A percentile compares a stretch with the other conserved stretches of the same genome.
phyloP scores from a whole-genome alignment of 2,113 vertebrate genomes.

The Boulengeromyrus knoepffleri region DNA sequence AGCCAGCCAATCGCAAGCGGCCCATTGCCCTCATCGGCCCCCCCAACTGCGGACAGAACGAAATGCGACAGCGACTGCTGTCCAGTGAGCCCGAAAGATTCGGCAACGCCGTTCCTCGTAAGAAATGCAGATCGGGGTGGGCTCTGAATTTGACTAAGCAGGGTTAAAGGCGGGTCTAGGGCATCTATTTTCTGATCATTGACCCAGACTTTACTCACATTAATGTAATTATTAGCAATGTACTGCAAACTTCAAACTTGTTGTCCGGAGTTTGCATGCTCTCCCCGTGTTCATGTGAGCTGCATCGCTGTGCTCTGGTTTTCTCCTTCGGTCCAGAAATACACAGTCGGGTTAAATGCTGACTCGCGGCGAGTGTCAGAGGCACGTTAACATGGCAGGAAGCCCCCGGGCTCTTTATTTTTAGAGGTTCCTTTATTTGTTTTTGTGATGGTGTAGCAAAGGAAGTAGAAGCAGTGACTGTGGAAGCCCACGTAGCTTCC shows the following conservation, averaged over 20 bases:
- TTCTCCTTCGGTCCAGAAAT: not conserved
- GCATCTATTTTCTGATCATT: not conserved
- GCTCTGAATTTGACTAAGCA: not conserved
- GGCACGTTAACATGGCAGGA: not conserved
- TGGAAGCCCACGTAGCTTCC: not conserved
- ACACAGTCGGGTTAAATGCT: not conserved
- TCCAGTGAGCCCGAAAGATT: conserved; percentile 82
- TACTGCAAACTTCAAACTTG: not conserved
- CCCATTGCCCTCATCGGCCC: conserved; percentile 91
- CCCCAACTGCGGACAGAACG: conserved; percentile 82
- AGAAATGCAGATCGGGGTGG: conserved; percentile 37
- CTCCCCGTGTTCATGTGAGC: not conserved
- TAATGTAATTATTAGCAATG: not conserved
- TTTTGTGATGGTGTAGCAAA: not conserved
- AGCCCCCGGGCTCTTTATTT: not conserved
- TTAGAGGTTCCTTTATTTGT: not conserved
- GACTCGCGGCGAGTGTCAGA: not conserved
- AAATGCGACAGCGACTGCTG: conserved; percentile 82
- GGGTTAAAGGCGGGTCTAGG: not conserved
- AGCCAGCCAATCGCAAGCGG: conserved; percentile 91
- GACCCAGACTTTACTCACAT: not conserved
- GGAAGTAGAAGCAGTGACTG: not conserved
- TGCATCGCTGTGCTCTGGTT: not conserved
- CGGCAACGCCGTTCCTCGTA: conserved; percentile 83
- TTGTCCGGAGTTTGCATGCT: not conserved